phyloP scores from a whole-genome alignment of 2,113 vertebrate species.

The Zingel zingel region DNA sequence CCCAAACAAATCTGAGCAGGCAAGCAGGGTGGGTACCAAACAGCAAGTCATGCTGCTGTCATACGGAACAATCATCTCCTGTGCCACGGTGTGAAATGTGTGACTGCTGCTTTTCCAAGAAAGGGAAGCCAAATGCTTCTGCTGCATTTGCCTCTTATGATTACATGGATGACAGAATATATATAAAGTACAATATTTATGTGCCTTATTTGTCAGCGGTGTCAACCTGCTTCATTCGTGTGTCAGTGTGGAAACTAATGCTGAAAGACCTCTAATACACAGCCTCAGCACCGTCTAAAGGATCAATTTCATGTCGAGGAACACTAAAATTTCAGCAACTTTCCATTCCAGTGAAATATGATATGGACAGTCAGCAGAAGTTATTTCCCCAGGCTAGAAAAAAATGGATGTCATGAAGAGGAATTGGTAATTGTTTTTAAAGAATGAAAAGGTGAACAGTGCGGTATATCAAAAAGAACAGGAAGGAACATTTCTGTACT shows the following conservation, averaged over 20 bases:
- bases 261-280: neutral
- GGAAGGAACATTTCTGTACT: slow-evolving; percentile 1
- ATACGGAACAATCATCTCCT: neutral
- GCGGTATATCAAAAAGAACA: slow-evolving; percentile 25
- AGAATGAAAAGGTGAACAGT: slow-evolving; percentile 19
- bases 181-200: too few relatives aligned
- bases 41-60: neutral
- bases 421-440: slow-evolving; percentile 24
- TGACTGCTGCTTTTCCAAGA: neutral
- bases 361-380: slow-evolving; percentile 51
- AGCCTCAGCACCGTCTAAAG: slow-evolving; percentile 1
- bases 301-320: slow-evolving; percentile 12
- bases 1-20: slow-evolving; percentile 4
- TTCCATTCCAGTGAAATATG: slow-evolving; percentile 43
- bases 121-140: neutral
- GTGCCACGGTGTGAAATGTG: neutral
- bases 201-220: neutral
- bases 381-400: slow-evolving; percentile 29
- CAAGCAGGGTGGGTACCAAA: slow-evolving; percentile 7
- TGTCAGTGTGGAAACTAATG: neutral
- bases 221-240: neutral
- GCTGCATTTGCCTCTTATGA: neutral
- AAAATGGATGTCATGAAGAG: slow-evolving; percentile 25
- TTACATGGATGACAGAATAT: slow-evolving; percentile 12
- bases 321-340: slow-evolving; percentile 31